phyloP scores from a whole-genome alignment of 2,888 invertebrate species.

The Yponomeuta evonymella region DNA sequence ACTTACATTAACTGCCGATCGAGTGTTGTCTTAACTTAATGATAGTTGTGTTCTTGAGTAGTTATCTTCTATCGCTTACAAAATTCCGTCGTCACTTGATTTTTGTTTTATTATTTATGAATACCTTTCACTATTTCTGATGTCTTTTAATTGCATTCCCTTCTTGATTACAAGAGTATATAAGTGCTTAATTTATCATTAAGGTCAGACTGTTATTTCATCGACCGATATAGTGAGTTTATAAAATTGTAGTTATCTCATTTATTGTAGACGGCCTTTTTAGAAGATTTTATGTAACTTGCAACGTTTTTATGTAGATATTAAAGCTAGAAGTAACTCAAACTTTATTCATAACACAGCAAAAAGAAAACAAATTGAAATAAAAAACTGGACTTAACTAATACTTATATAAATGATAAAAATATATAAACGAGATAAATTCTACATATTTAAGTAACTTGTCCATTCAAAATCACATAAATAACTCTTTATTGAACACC shows the following conservation, averaged over 20 bases:
- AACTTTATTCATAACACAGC: too few relatives aligned
- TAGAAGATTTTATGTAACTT: too few relatives aligned
- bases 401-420: too few relatives aligned
- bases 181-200: background rate
- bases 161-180: background rate
- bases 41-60: slow-evolving; percentile 24
- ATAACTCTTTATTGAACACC: too few relatives aligned
- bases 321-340: too few relatives aligned
- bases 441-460: too few relatives aligned
- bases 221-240: background rate
- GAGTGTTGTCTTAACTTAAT: slow-evolving; percentile 32
- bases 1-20: slow-evolving; percentile 14
- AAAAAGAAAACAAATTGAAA: too few relatives aligned
- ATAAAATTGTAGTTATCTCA: background rate
- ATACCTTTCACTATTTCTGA: slow-evolving; percentile 16
- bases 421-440: too few relatives aligned
- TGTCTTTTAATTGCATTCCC: slow-evolving; percentile 10
- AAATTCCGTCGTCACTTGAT: background rate
- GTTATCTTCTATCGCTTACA: slow-evolving; percentile 11
- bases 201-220: background rate
- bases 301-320: too few relatives aligned
- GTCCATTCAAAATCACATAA: too few relatives aligned
- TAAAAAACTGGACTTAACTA: too few relatives aligned
- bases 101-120: slow-evolving; percentile 2
- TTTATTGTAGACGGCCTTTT: background rate